Evolutionary conservation across 2,797 vertebrate genomes (phyloP).

Genomic region (Zalophus californianus): DNA sequence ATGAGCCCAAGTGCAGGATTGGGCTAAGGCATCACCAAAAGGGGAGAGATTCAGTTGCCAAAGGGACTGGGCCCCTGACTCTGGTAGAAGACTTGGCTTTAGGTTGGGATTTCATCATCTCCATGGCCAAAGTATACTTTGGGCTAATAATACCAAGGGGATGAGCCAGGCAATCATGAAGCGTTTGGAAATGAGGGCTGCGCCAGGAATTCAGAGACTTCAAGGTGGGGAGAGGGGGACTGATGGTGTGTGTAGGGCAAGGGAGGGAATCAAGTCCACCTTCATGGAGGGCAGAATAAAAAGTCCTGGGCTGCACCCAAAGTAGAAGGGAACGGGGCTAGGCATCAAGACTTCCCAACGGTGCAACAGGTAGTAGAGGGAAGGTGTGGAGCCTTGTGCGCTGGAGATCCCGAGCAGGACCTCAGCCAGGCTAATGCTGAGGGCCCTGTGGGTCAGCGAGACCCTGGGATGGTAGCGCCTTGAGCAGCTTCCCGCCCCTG

Average conservation of each 20-base stretch:
- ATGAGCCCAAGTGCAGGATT: not conserved
- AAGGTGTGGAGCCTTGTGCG: not conserved
- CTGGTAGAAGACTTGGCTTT: slow-evolving; percentile 4
- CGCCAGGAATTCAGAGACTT: not conserved
- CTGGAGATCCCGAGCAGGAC: not conserved
- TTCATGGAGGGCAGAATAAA: not conserved
- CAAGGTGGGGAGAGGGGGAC: not conserved
- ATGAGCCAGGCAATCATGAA: not conserved
- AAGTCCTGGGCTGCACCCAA: not conserved
- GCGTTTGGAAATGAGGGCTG: not conserved
- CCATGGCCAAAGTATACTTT: not conserved
- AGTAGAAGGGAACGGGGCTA: not conserved
- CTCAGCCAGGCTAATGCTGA: not conserved
- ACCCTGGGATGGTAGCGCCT: not conserved
- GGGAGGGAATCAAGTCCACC: not conserved
- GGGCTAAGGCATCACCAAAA: not conserved
- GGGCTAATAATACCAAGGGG: not conserved
- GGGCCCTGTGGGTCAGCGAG: not conserved
- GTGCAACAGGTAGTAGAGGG: not conserved
- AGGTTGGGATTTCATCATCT: not conserved
- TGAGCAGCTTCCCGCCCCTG: not conserved
- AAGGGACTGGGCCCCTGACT: not conserved
- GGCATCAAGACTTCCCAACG: not conserved
- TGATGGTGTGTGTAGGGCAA: too few species aligned
- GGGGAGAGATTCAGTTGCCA: not conserved